Conservation (phyloP, 2,888 invertebrate species). For the Ormyrus labotus region DNA sequence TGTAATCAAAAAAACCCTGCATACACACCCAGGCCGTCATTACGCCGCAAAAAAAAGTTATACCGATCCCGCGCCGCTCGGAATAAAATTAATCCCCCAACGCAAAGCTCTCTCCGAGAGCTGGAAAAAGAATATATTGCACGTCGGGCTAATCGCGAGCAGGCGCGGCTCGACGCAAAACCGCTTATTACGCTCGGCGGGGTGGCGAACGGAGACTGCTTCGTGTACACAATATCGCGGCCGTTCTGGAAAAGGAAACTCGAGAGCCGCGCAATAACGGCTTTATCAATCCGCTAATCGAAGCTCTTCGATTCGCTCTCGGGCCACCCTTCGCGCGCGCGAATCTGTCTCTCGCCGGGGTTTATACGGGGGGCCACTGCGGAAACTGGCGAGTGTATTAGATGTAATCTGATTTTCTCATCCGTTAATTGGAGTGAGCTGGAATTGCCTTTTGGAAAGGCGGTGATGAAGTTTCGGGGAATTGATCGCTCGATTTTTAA, state of each 20-base stretch:
- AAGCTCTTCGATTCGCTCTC: slow-evolving; percentile 38
- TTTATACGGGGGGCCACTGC: not conserved
- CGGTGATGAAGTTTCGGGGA: not conserved
- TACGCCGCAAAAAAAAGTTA: too few species aligned
- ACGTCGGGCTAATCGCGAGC: not conserved
- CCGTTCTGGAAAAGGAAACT: slow-evolving; percentile 28
- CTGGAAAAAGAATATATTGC: slow-evolving; percentile 8
- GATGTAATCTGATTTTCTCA: slow-evolving; percentile 1
- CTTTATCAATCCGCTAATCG: slow-evolving; percentile 44
- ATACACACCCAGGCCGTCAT: too few species aligned
- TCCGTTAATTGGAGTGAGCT: slow-evolving; percentile 8
- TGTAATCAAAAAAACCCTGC: too few species aligned
- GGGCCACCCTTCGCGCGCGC: slow-evolving; percentile 35
- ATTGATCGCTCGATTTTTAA: not conserved
- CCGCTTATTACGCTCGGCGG: not conserved
- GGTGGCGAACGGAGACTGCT: not conserved
- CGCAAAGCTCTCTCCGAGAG: too few species aligned
- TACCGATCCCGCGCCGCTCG: too few species aligned
- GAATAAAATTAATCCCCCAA: not conserved
- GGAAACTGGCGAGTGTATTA: not conserved
- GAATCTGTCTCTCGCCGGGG: slow-evolving; percentile 29
- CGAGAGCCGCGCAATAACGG: slow-evolving; percentile 15
- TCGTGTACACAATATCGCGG: not conserved
- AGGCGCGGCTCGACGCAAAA: not conserved
- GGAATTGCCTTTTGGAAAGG: not conserved